Percentiles rank a stretch among this genome's conserved stretches.
Evolutionary conservation across 1,140 invertebrate species (phyloP).

Genomic region (Musca vetustissima): DNA sequence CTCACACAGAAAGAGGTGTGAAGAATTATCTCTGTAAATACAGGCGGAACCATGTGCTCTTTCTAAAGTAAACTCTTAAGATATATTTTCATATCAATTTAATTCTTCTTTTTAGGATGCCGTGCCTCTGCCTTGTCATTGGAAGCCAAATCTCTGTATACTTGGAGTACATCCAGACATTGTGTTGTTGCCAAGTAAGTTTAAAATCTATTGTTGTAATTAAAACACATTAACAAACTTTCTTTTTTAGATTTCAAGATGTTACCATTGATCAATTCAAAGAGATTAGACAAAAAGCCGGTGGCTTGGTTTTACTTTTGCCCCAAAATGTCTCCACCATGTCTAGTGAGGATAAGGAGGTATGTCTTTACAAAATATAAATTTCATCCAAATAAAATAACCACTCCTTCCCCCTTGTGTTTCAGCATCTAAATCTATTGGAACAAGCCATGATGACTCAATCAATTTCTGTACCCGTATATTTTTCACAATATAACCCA

Average conservation of each 20-base stretch:
- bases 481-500: conserved; percentile 77
- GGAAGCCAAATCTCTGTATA: conserved; percentile 83
- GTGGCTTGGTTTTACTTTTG: conserved; percentile 80
- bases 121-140: conserved; percentile 73
- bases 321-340: conserved; percentile 74
- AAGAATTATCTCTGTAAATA: too few relatives aligned
- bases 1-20: too few relatives aligned
- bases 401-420: neutral
- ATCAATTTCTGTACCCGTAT: conserved; percentile 84
- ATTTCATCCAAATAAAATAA: neutral
- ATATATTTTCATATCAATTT: too few relatives aligned
- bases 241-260: conserved; percentile 67
- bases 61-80: too few relatives aligned
- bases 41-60: too few relatives aligned
- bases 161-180: conserved; percentile 84
- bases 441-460: conserved; percentile 82
- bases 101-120: conserved; percentile 65
- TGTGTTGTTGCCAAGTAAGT: conserved; percentile 72
- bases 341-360: conserved; percentile 70
- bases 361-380: conserved; percentile 47
- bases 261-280: conserved; percentile 75
- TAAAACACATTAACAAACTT: neutral
- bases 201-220: neutral
- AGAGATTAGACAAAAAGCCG: conserved; percentile 77
- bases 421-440: conserved; percentile 73